Evolutionary conservation across 1,140 invertebrate species (phyloP).

Genomic region (Hycleus phaleratus): DNA sequence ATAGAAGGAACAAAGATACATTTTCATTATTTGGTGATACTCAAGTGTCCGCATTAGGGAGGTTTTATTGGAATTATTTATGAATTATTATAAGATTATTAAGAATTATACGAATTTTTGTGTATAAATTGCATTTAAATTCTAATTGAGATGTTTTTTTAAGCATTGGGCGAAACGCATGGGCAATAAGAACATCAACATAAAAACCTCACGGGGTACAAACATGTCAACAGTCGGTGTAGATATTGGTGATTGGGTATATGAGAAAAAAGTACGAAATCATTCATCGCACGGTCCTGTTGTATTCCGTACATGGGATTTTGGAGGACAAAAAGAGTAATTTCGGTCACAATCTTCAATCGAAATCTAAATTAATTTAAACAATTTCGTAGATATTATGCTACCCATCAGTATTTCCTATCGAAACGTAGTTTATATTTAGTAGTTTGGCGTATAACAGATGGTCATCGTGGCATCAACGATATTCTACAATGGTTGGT

Average conservation of each 20-base stretch:
- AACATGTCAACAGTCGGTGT: constrained; percentile 94
- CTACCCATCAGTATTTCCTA: constrained; percentile 97
- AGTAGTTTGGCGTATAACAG: constrained; percentile 90
- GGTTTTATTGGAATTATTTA: no score
- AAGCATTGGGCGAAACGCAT: constrained; percentile 90
- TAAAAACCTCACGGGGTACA: constrained; percentile 65
- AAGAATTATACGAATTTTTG: no score
- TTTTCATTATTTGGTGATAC: no score
- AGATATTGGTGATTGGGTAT: constrained; percentile 92
- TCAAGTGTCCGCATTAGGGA: no score
- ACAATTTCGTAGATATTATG: constrained; percentile 63
- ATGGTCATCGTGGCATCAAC: constrained; percentile 84
- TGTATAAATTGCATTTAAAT: no score
- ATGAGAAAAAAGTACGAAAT: constrained; percentile 67
- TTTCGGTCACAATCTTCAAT: constrained; percentile 16
- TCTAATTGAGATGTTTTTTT: constrained; percentile 9
- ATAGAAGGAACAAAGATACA: no score
- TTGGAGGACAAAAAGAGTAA: constrained; percentile 91
- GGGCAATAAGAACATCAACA: constrained; percentile 77
- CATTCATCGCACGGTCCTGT: constrained; percentile 73
- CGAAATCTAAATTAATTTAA: background rate
- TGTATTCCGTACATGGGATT: constrained; percentile 98
- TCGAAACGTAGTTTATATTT: constrained; percentile 92
- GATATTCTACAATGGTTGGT: constrained; percentile 92
- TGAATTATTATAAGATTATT: no score